Conservation (phyloP, 2,797 vertebrate genomes). For the Pipistrellus pygmaeus region DNA sequence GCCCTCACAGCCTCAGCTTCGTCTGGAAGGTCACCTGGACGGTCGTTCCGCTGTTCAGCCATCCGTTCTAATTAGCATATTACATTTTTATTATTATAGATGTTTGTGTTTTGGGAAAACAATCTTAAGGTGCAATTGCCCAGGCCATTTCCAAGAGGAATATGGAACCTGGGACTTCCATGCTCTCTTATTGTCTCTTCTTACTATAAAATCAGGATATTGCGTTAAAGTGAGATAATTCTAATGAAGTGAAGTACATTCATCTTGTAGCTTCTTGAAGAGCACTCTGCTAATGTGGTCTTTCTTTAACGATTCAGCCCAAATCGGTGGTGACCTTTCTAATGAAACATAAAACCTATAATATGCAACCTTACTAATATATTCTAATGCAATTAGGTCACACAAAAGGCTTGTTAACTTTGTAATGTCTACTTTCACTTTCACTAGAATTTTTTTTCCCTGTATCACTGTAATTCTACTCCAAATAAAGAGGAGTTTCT, state of each 20-base stretch:
- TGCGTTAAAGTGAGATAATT: slow-evolving; percentile 88
- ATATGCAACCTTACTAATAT: slow-evolving; percentile 93
- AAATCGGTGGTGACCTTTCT: slow-evolving; percentile 93
- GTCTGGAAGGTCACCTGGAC: too few species aligned
- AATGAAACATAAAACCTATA: slow-evolving; percentile 94
- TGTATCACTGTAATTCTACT: slow-evolving; percentile 67
- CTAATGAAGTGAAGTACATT: slow-evolving; percentile 88
- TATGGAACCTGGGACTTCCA: slow-evolving; percentile 28
- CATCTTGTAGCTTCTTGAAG: slow-evolving; percentile 85
- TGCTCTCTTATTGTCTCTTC: slow-evolving; percentile 85
- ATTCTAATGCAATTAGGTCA: slow-evolving; percentile 97
- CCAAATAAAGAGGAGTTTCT: slow-evolving; percentile 84
- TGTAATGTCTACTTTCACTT: slow-evolving; percentile 89
- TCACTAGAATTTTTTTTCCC: slow-evolving; percentile 86
- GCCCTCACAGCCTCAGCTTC: too few species aligned
- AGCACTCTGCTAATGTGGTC: slow-evolving; percentile 87
- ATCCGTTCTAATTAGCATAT: too few species aligned
- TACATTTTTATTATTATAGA: too few species aligned
- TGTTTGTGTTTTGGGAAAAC: slow-evolving; percentile 75
- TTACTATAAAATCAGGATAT: slow-evolving; percentile 84
- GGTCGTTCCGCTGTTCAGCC: too few species aligned
- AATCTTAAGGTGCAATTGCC: slow-evolving; percentile 35
- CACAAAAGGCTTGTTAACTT: slow-evolving; percentile 97
- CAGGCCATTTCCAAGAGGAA: slow-evolving; percentile 23
- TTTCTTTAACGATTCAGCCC: slow-evolving; percentile 91